phyloP scores from a whole-genome alignment of 2,888 invertebrate genomes.

The Thalpophila matura region DNA sequence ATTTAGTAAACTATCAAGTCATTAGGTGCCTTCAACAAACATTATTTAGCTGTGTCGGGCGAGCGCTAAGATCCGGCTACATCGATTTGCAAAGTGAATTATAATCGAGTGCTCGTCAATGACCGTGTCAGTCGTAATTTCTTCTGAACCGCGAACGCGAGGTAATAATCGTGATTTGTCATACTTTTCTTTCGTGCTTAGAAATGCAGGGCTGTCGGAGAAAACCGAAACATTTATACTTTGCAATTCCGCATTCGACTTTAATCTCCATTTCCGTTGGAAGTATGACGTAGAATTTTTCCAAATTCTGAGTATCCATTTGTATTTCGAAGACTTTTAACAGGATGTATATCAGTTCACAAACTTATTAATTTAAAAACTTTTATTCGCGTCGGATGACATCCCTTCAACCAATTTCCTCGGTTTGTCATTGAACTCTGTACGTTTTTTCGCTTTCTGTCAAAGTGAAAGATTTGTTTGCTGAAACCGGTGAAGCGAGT shows the following conservation, averaged over 20 bases:
- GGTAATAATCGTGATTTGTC: constrained; percentile 78
- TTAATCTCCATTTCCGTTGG: constrained; percentile 35
- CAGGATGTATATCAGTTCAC: constrained; percentile 65
- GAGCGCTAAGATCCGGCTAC: constrained; percentile 57
- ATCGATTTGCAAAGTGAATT: constrained; percentile 68
- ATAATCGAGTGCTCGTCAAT: constrained; percentile 68
- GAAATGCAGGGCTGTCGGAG: constrained; percentile 50
- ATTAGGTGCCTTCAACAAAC: constrained; percentile 18
- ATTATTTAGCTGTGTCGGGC: constrained; percentile 23
- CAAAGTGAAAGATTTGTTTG: constrained; percentile 47
- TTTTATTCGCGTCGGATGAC: constrained; percentile 55
- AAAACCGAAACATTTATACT: constrained; percentile 1
- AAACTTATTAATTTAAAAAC: constrained; percentile 53
- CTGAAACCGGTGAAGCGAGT: constrained; percentile 46
- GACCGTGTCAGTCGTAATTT: constrained; percentile 68
- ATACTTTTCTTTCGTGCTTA: constrained; percentile 78
- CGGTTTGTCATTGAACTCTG: constrained; percentile 73
- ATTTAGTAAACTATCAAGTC: constrained; percentile 31
- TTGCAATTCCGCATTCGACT: too few relatives aligned
- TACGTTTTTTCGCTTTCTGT: constrained; percentile 71
- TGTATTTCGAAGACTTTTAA: constrained; percentile 34
- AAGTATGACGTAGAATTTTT: constrained; percentile 17
- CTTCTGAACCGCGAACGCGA: constrained; percentile 66
- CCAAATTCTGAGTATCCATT: constrained; percentile 41
- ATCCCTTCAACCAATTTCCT: constrained; percentile 67